These are phyloP conservation scores for Ganaspis brasiliensis DNA, from an alignment of 2,888 invertebrate genomes.

Conservation along the genomic window DNA sequence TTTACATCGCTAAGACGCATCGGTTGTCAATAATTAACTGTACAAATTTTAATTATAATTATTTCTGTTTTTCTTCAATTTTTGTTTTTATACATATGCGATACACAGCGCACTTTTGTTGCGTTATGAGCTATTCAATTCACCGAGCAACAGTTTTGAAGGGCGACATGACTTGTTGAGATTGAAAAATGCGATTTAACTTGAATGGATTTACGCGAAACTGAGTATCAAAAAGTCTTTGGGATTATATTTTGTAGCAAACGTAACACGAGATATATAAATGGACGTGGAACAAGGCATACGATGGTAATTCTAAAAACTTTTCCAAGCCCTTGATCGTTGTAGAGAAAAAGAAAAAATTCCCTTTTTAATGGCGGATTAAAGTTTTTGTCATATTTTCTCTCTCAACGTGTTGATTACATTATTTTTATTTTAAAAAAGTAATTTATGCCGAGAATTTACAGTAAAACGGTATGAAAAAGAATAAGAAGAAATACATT, in stretches of 20 bases:
- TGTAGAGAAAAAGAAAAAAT: not conserved
- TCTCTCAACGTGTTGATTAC: too few species aligned
- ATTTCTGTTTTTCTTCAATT: slow-evolving; percentile 55
- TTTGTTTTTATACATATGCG: too few species aligned
- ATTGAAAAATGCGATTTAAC: slow-evolving; percentile 60
- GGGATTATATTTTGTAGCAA: slow-evolving; percentile 17
- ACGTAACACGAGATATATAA: slow-evolving; percentile 8
- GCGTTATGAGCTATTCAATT: slow-evolving; percentile 72
- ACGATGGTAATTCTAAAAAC: slow-evolving; percentile 23
- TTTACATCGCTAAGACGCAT: slow-evolving; percentile 60
- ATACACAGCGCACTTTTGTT: slow-evolving; percentile 64
- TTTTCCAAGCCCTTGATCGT: slow-evolving; percentile 2
- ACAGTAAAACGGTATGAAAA: too few species aligned
- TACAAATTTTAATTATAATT: slow-evolving; percentile 51
- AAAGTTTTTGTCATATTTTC: too few species aligned
- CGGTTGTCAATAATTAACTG: slow-evolving; percentile 55
- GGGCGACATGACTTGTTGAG: slow-evolving; percentile 63
- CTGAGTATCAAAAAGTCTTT: slow-evolving; percentile 32
- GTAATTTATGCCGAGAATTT: too few species aligned
- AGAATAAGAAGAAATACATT: too few species aligned
- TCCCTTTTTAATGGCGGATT: too few species aligned
- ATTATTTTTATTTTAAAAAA: too few species aligned
- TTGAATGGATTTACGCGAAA: not conserved
- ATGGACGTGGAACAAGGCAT: slow-evolving; percentile 25
- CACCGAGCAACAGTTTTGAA: slow-evolving; percentile 72